These are phyloP conservation scores for Microtus ochrogaster DNA, from an alignment of 2,113 vertebrate genomes.

Conservation along the genomic window DNA sequence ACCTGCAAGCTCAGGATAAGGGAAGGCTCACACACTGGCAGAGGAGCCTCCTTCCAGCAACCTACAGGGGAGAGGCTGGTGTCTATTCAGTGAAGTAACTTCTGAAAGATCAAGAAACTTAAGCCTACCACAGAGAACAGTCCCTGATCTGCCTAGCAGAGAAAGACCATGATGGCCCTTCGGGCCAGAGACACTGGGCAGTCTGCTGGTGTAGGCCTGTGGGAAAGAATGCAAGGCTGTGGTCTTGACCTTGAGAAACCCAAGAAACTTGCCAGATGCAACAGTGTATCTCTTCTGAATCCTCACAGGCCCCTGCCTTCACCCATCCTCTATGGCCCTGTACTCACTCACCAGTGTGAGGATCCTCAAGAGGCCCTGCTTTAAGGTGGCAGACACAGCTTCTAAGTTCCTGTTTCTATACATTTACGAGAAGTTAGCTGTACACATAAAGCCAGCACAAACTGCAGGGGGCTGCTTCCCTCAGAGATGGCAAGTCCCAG, in stretches of 20 bases:
- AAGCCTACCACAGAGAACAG: not conserved
- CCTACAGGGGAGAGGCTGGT: not conserved
- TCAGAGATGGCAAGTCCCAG: not conserved
- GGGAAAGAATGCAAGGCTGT: not conserved
- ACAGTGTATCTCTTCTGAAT: not conserved
- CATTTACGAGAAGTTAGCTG: not conserved
- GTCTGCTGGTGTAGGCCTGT: too few species aligned
- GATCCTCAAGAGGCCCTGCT: not conserved
- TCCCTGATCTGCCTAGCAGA: not conserved
- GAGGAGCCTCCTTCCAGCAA: not conserved
- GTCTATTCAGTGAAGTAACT: not conserved
- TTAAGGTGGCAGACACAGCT: not conserved
- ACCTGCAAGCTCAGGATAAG: not conserved
- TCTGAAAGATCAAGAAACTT: not conserved
- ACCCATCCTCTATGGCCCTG: fast-evolving
- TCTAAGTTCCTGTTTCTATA: not conserved
- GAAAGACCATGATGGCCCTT: not conserved
- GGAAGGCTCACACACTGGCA: not conserved
- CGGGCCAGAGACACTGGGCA: not conserved
- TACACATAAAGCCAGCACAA: not conserved
- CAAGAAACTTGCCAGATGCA: not conserved
- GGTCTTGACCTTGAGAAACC: not conserved
- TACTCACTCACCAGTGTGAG: not conserved
- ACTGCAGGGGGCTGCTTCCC: not conserved
- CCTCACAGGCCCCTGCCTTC: not conserved